Evolutionary conservation across 2,888 invertebrate species (phyloP).

Genomic region (Dryocosmus kuriphilus): DNA sequence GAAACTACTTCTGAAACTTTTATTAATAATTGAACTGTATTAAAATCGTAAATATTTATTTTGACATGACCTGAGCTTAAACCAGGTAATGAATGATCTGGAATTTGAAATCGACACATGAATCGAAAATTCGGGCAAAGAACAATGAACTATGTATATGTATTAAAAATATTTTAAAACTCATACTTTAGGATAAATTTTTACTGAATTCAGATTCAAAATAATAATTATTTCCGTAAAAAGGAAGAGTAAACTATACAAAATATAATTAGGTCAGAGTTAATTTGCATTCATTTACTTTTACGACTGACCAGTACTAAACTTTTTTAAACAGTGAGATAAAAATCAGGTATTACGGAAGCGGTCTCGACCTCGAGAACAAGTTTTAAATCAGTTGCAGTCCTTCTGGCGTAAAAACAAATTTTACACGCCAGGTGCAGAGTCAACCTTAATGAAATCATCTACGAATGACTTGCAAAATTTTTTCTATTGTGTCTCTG

Average conservation of each 20-base stretch:
- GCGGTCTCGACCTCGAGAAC: neutral
- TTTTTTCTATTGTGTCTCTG: neutral
- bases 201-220: neutral
- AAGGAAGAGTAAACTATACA: neutral
- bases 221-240: neutral
- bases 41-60: no score
- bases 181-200: neutral
- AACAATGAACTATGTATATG: neutral
- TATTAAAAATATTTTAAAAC: neutral
- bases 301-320: neutral
- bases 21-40: no score
- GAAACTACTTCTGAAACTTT: no score
- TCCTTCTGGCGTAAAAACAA: conserved; percentile 1
- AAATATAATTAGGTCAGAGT: neutral
- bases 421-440: conserved; percentile 15
- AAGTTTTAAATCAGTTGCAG: neutral
- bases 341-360: neutral
- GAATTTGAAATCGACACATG: no score
- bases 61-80: no score
- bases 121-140: neutral
- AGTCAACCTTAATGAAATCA: conserved; percentile 15
- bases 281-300: neutral
- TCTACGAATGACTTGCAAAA: conserved; percentile 31
- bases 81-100: no score
- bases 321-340: neutral